Base-by-base conservation (phyloP, 1,140 invertebrate species). In the Panulirus ornatus region DNA sequence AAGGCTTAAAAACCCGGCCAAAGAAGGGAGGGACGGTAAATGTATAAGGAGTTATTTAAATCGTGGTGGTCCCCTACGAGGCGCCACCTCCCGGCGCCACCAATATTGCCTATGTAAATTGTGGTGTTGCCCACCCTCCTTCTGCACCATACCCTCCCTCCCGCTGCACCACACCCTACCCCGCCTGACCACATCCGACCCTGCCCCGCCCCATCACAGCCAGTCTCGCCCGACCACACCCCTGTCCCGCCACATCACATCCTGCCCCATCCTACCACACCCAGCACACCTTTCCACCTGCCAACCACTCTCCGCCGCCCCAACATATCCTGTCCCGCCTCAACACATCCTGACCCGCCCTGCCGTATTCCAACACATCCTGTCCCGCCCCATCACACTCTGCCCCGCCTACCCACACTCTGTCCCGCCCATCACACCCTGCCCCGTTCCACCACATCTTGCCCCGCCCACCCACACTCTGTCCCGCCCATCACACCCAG, bases 31-130 rank as follows among this genome's bases (percentile, higher is more conserved):
- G 3, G 14, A 16, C 19, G 54, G 54, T 30, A 8, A 66, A 66
- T 66, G n/a, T 66, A 66, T 30, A 30, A 30, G 27, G n/a, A 30
- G n/a, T 66, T 66, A 66, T 66, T 66, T 66, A 66, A 66, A 66
- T 66, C 58, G 22, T 66, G n/a, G n/a, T 30, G 58, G 19, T 22
- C 1, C 58, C n/a, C 58, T 66, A 27, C 58, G n/a, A 66, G 58
- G 58, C 14, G 19, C 54, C 2, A 58, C 54, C 54, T 19, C 19
- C 11, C 11, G 54, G 54, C 58, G 58, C 58, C 58, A 66, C 58
- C 58, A 66, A 30, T 66, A 66, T 66, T 66, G 58, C 58, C 58
- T 66, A 66, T 66, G 58, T 66, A 66, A 66, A 66, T 66, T 66
- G 58, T 30, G 30, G 5, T n/a, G 58, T 16, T 36, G 16, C 36